These are phyloP conservation scores for Eurystomus gularis DNA, from an alignment of 2,113 vertebrate genomes.

Conservation along the genomic window DNA sequence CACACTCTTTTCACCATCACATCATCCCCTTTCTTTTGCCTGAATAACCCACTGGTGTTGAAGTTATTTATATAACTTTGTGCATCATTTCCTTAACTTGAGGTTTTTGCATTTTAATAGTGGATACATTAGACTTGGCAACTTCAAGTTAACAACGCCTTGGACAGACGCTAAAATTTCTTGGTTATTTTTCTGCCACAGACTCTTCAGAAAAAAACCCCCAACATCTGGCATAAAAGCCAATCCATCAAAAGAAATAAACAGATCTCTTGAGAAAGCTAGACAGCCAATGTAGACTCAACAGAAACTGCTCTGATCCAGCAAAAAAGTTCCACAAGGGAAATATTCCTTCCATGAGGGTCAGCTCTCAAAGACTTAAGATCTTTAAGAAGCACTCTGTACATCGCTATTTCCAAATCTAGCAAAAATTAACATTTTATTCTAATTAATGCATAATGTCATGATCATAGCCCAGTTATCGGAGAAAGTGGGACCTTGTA, in stretches of 20 bases:
- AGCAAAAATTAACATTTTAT: background rate
- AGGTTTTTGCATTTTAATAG: background rate
- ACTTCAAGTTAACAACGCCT: background rate
- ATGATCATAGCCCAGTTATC: background rate
- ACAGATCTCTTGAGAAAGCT: constrained; percentile 4
- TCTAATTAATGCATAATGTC: background rate
- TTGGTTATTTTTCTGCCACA: constrained; percentile 31
- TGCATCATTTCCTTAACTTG: background rate
- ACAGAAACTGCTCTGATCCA: constrained; percentile 27
- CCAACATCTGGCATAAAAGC: background rate
- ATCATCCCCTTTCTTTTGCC: background rate
- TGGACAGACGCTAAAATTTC: background rate
- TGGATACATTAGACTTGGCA: background rate
- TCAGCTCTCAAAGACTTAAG: background rate
- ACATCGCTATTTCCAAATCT: background rate
- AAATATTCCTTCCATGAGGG: background rate
- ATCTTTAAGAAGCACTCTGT: background rate
- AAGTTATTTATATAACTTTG: background rate
- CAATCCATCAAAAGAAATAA: constrained; percentile 35
- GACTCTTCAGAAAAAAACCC: background rate
- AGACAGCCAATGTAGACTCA: background rate
- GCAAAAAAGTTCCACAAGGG: background rate
- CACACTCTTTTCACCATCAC: background rate
- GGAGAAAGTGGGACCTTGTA: background rate
- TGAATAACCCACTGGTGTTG: background rate